Evolutionary conservation across 1,140 invertebrate species (phyloP).

Genomic region (Trachymyrmex septentrionalis): DNA sequence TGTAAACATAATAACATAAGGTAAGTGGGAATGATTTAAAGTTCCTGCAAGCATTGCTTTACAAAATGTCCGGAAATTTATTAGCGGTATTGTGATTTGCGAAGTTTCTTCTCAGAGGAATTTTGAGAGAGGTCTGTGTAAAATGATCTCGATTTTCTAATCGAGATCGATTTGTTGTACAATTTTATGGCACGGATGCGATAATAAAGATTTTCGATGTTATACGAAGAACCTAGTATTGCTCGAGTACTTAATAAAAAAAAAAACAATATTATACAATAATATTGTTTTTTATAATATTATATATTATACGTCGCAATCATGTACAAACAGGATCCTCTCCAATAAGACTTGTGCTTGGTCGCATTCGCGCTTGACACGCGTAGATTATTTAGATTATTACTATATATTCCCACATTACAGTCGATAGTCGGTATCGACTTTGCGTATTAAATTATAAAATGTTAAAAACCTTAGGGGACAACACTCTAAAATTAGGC

Average conservation of each 20-base stretch:
- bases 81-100: neutral
- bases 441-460: slow-evolving; percentile 43
- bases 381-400: slow-evolving; percentile 4
- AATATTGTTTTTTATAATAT: neutral
- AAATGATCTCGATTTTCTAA: slow-evolving; percentile 10
- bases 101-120: neutral
- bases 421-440: neutral
- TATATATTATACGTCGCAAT: slow-evolving; percentile 35
- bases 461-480: neutral
- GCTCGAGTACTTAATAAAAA: slow-evolving; percentile 36
- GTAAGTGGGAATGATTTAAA: neutral
- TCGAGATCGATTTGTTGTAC: slow-evolving; percentile 67
- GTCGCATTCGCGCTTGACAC: neutral
- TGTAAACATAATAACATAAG: too few relatives aligned
- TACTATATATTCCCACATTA: neutral
- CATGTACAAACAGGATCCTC: slow-evolving; percentile 16
- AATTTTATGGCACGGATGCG: slow-evolving; percentile 80
- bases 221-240: slow-evolving; percentile 5
- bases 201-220: slow-evolving; percentile 68
- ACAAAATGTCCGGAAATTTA: slow-evolving; percentile 21
- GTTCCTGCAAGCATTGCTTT: neutral
- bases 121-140: slow-evolving; percentile 1
- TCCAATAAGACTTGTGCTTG: neutral
- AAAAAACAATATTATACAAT: slow-evolving; percentile 30
- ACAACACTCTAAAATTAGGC: neutral